Evolutionary conservation across 2,797 vertebrate genomes (phyloP).

Genomic region (Mastacembelus armatus): DNA sequence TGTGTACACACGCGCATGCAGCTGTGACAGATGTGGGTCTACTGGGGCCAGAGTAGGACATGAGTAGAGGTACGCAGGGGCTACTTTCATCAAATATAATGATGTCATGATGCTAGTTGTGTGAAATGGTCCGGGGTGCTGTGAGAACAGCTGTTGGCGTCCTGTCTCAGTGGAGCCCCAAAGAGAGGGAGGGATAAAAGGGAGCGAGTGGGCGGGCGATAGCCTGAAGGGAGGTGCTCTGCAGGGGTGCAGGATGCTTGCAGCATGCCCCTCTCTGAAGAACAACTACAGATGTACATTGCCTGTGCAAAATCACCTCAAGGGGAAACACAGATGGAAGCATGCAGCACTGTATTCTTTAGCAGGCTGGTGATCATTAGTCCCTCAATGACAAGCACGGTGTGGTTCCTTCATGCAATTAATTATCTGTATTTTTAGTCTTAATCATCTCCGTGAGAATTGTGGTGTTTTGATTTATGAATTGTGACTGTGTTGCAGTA

Average conservation of each 20-base stretch:
- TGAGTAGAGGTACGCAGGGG: constrained; percentile 47
- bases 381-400: constrained; percentile 56
- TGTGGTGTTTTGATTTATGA: constrained; percentile 25
- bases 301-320: constrained; percentile 60
- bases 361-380: constrained; percentile 56
- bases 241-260: constrained; percentile 68
- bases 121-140: constrained; percentile 66
- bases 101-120: constrained; percentile 72
- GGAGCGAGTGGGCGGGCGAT: constrained; percentile 62
- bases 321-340: constrained; percentile 73
- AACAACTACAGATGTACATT: constrained; percentile 47
- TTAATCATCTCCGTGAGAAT: constrained; percentile 23
- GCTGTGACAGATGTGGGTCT: constrained; percentile 59
- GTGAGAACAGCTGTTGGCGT: constrained; percentile 75
- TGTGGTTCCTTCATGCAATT: constrained; percentile 42
- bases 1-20: not conserved
- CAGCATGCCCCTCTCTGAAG: constrained; percentile 66
- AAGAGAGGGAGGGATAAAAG: constrained; percentile 52
- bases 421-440: constrained; percentile 42
- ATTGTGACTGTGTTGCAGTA: constrained; percentile 5
- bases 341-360: constrained; percentile 49
- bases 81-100: constrained; percentile 71
- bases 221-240: constrained; percentile 71
- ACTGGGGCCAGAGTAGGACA: constrained; percentile 58
- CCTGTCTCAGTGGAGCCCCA: constrained; percentile 67